These are phyloP conservation scores for Pyrrhosoma nymphula DNA, from an alignment of 2,888 invertebrate species.

Conservation along the genomic window DNA sequence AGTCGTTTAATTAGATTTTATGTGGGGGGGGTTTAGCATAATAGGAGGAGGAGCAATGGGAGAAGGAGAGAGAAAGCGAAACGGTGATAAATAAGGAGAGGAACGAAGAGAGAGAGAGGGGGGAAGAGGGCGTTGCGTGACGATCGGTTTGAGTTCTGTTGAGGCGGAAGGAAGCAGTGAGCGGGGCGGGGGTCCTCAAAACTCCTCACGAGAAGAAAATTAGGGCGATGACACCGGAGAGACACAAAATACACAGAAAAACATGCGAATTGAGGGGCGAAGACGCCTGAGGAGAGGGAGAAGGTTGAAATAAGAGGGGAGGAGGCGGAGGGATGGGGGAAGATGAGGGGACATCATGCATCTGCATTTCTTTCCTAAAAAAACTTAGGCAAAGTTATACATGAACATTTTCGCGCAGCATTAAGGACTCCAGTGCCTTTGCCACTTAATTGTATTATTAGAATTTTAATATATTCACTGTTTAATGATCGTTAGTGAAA, in stretches of 20 bases:
- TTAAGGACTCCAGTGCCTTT: not conserved
- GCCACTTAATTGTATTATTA: no score
- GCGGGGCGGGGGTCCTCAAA: not conserved
- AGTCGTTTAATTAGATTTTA: no score
- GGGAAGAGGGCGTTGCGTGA: not conserved
- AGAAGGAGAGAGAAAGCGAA: not conserved
- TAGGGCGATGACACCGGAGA: not conserved
- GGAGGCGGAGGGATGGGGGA: not conserved
- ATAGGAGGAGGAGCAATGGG: no score
- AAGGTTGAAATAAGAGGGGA: not conserved
- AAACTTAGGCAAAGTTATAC: no score
- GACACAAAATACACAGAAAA: not conserved
- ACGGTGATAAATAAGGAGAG: not conserved
- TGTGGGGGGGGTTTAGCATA: no score
- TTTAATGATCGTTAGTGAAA: no score
- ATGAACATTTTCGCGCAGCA: not conserved
- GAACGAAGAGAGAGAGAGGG: not conserved
- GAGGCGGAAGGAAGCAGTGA: not conserved
- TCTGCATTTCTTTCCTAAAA: not conserved
- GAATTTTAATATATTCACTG: no score
- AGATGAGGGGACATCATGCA: not conserved
- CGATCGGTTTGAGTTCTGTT: not conserved
- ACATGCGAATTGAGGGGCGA: not conserved
- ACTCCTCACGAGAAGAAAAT: not conserved
- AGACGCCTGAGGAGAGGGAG: not conserved